Base-by-base conservation (phyloP, 1,140 invertebrate genomes). In the Nasonia giraulti region DNA sequence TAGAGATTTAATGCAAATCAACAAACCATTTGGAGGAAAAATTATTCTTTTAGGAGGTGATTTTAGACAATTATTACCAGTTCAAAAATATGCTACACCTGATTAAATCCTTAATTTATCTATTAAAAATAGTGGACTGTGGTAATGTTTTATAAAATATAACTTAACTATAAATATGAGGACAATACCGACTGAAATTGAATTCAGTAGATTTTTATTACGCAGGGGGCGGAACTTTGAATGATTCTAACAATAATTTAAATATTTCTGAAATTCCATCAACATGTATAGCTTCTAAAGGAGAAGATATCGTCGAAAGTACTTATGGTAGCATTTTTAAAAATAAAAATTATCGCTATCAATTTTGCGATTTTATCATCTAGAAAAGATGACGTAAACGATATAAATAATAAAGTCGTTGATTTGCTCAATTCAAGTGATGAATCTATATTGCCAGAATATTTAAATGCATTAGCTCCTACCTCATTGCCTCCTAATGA, bases 31-130 rank as follows among this genome's bases (percentile, higher is more conserved):
- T 68, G 88, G 89, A 20, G 88, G 87, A 20, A 87, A 89, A 87
- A 69, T 85, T 14, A n/a, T 89, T 1, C 23, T 90, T 6, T 83
- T 88, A 47, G 86, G 85, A 0, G 88, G 88, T 1, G 87, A 89
- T 82, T 88, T 89, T 85, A 23, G 88, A 14, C 89, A 90, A 85
- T 44, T 87, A 23, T 74, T 89, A 20, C 88, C 88, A 17, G 82
- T 91, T 11, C 83, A 86, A 73, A 17, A 77, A 31, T 33, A 78
- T 75, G 83, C 14, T 73, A 88, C 86, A 31, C 86, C 79, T 75
- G 79, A 33, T 85, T 88, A 89, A 87, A 82, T 87, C 71, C 23
- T 85, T 77, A 79, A 86, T 80, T 81, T 85, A 82, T 80, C 44
- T 68, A 87, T 85, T 78, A 86, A 85, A 84, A 55, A 78, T 14